Conservation (phyloP, 2,113 vertebrate species). For the Limanda limanda region DNA sequence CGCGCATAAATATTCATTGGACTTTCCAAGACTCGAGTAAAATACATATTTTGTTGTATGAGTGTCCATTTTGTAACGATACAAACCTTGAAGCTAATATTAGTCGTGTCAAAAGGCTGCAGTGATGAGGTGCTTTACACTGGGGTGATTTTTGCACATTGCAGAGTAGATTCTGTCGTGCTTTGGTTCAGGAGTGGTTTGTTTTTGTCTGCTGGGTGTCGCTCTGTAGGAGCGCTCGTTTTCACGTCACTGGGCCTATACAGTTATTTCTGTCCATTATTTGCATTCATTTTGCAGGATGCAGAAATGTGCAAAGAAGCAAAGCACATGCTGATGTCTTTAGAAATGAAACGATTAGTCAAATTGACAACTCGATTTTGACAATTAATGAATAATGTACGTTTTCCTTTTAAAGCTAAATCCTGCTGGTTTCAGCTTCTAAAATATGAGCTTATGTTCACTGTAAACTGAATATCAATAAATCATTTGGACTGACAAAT, state of each 20-base stretch:
- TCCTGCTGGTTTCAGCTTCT: not conserved
- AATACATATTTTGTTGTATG: slow-evolving; percentile 49
- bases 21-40: slow-evolving; percentile 27
- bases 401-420: not conserved
- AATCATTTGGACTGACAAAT: not conserved
- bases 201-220: slow-evolving; percentile 21
- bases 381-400: too few relatives aligned
- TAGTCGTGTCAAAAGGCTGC: slow-evolving; percentile 20
- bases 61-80: slow-evolving; percentile 33
- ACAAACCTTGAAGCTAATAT: slow-evolving; percentile 44
- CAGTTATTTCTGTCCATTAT: slow-evolving; percentile 27
- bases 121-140: slow-evolving; percentile 12
- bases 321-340: not conserved
- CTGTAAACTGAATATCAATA: not conserved
- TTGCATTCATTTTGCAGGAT: slow-evolving; percentile 34
- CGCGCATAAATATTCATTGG: slow-evolving; percentile 56
- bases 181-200: slow-evolving; percentile 14
- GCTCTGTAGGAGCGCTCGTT: not conserved
- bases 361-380: too few relatives aligned
- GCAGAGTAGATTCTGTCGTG: slow-evolving; percentile 11
- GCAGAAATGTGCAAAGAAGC: not conserved
- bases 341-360: too few relatives aligned
- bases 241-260: not conserved
- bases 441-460: not conserved
- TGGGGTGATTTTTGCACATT: slow-evolving; percentile 23